phyloP scores from a whole-genome alignment of 2,888 invertebrate species.

The Portevinia maculata region DNA sequence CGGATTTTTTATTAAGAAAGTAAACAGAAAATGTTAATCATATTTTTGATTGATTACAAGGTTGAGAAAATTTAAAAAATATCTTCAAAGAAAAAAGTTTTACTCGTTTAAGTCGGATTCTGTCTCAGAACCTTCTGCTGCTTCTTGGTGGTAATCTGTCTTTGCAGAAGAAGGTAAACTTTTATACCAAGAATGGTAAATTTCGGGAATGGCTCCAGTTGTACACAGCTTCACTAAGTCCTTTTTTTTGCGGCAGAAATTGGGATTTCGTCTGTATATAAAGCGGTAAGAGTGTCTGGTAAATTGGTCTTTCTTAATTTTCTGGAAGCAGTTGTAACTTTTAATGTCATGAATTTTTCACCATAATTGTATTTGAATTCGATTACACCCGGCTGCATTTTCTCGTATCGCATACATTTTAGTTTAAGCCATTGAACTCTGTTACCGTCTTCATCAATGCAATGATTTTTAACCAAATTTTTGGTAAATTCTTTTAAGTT shows the following conservation, averaged over 20 bases:
- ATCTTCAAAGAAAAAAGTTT: background rate
- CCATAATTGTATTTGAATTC: too few species aligned
- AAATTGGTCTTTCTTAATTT: background rate
- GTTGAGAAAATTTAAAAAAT: too few species aligned
- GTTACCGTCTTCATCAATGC: too few species aligned
- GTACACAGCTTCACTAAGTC: too few species aligned
- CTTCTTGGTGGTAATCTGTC: slow-evolving; percentile 1
- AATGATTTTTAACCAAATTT: too few species aligned
- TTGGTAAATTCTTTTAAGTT: too few species aligned
- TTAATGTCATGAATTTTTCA: slow-evolving; percentile 2
- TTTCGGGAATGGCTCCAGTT: too few species aligned
- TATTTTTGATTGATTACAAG: background rate
- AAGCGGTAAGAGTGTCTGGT: slow-evolving; percentile 5
- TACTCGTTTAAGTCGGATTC: background rate
- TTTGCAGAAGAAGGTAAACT: slow-evolving; percentile 1
- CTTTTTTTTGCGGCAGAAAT: background rate
- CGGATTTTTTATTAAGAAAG: background rate
- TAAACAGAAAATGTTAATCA: slow-evolving; percentile 2
- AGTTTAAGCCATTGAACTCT: too few species aligned
- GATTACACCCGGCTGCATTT: too few species aligned
- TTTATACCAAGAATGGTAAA: too few species aligned
- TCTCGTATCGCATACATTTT: too few species aligned
- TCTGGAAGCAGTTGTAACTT: background rate
- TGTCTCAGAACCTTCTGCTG: too few species aligned
- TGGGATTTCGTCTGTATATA: slow-evolving; percentile 1